A percentile compares a stretch with the other conserved stretches of the same genome.
These are phyloP conservation scores for Papilio xuthus DNA, from an alignment of 1,140 invertebrate genomes.

Conservation along the genomic window DNA sequence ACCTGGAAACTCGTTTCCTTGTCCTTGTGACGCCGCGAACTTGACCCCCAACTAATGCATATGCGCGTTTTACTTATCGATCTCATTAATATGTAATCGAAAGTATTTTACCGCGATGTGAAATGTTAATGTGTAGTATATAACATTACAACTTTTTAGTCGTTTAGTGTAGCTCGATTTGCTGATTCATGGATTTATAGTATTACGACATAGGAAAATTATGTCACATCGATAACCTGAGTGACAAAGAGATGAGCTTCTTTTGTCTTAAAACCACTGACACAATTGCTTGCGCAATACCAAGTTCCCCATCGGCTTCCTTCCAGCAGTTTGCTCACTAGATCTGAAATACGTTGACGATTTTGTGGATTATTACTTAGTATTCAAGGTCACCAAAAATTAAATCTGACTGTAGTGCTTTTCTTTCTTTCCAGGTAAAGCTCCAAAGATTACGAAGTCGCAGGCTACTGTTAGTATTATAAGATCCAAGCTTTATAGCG, in stretches of 20 bases:
- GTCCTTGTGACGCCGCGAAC: background rate
- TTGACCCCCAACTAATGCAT: background rate
- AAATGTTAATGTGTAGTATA: background rate
- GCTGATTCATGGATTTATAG: too few species aligned
- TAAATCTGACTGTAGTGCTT: background rate
- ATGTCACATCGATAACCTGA: too few species aligned
- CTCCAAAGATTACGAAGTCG: background rate
- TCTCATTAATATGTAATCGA: background rate
- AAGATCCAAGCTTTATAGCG: too few species aligned
- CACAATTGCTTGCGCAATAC: too few species aligned
- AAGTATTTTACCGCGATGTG: background rate
- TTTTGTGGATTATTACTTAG: too few species aligned
- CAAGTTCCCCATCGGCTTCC: too few species aligned
- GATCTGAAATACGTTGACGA: too few species aligned
- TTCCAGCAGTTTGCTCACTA: too few species aligned
- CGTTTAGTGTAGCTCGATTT: background rate
- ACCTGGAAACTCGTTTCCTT: background rate
- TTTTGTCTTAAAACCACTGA: too few species aligned
- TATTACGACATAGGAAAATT: too few species aligned
- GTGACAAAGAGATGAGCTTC: too few species aligned
- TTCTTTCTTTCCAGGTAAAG: conserved; percentile 9
- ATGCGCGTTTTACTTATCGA: background rate
- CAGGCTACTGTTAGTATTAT: background rate
- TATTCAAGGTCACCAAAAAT: too few species aligned
- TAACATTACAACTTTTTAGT: background rate